Conservation (phyloP, 2,888 invertebrate genomes). For the Xanthorhoe designata region DNA sequence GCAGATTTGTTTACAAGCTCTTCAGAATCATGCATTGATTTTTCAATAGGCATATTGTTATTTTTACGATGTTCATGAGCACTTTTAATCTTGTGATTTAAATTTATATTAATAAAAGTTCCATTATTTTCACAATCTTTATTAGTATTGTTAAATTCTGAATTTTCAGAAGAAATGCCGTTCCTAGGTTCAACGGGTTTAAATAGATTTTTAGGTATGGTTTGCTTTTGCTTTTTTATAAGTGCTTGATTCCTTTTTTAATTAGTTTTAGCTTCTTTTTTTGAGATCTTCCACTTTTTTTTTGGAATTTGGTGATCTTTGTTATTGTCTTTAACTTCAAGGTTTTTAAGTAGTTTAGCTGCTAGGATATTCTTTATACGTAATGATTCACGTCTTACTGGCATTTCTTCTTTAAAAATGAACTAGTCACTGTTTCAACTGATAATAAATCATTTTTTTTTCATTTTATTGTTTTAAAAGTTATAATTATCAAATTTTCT, state of each 20-base stretch:
- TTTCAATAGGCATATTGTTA: background rate
- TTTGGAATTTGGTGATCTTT: background rate
- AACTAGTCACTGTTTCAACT: background rate
- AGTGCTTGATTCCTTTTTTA: background rate
- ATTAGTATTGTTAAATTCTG: background rate
- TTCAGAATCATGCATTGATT: background rate
- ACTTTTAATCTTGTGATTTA: background rate
- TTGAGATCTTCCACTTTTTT: background rate
- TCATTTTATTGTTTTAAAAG: background rate
- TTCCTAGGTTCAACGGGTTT: background rate
- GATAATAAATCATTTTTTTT: background rate
- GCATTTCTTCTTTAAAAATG: background rate
- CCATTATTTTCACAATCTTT: background rate
- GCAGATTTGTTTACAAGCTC: background rate
- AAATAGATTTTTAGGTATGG: background rate
- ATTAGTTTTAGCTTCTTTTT: background rate
- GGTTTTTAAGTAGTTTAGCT: background rate
- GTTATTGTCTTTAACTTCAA: background rate
- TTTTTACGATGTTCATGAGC: background rate
- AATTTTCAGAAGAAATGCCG: background rate
- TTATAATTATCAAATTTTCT: background rate
- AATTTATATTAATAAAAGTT: background rate
- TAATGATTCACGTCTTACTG: background rate
- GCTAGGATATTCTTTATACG: background rate
- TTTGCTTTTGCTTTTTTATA: background rate